Conservation (phyloP, 2,113 vertebrate genomes). For the Enhydra lutris region DNA sequence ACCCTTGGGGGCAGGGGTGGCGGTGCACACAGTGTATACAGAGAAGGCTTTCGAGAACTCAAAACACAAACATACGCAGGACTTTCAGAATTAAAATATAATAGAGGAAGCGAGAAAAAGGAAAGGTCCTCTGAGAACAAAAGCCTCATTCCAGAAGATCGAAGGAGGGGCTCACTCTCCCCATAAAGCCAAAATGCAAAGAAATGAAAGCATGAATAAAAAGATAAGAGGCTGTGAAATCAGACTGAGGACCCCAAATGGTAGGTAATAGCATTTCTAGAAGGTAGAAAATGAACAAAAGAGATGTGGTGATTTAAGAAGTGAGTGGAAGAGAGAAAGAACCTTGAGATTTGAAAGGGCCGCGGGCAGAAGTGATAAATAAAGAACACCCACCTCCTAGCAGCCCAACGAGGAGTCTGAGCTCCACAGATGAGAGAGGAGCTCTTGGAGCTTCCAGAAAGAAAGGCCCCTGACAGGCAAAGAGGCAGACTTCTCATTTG, state of each 20-base stretch:
- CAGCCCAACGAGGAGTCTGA: fast-evolving
- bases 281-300: neutral
- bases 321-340: neutral
- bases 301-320: neutral
- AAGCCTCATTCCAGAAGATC: neutral
- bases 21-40: too few species aligned
- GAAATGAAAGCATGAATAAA: neutral
- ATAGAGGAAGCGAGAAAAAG: neutral
- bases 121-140: neutral
- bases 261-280: neutral
- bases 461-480: neutral
- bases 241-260: neutral
- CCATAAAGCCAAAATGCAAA: neutral
- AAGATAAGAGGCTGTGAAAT: neutral
- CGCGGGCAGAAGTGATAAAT: neutral
- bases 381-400: neutral
- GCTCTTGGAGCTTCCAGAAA: neutral
- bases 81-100: conserved; percentile 14
- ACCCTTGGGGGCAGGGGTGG: neutral
- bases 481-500: neutral
- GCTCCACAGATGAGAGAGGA: neutral
- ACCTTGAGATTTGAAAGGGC: too few species aligned
- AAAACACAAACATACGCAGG: neutral
- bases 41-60: neutral
- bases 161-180: neutral